phyloP scores from a whole-genome alignment of 2,888 invertebrate species.

The Noctuana brunneofusca region DNA sequence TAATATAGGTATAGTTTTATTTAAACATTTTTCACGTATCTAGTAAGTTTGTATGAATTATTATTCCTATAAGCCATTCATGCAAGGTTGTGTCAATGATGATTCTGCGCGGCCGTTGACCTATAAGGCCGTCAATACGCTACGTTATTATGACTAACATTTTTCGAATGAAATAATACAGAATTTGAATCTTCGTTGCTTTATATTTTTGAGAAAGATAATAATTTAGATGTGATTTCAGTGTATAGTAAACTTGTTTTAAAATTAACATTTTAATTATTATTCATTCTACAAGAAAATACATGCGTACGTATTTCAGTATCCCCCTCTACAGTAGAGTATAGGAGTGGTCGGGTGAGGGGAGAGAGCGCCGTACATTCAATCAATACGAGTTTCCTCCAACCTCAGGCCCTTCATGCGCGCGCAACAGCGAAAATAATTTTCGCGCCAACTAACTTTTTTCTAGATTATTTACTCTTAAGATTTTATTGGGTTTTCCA shows the following conservation, averaged over 20 bases:
- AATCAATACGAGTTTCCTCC: conserved; percentile 74
- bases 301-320: conserved; percentile 48
- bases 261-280: conserved; percentile 25
- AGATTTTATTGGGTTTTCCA: background rate
- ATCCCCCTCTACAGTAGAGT: conserved; percentile 54
- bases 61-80: conserved; percentile 38
- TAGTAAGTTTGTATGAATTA: conserved; percentile 35
- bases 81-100: conserved; percentile 42
- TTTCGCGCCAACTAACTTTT: conserved; percentile 61
- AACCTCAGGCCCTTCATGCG: conserved; percentile 52
- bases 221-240: background rate
- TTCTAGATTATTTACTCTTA: conserved; percentile 24
- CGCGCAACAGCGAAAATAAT: conserved; percentile 61
- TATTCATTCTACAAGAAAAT: conserved; percentile 42
- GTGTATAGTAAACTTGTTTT: background rate
- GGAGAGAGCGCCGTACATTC: conserved; percentile 55
- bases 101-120: conserved; percentile 43
- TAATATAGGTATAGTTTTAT: conserved; percentile 3
- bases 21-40: conserved; percentile 21
- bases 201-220: background rate
- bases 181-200: background rate
- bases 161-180: conserved; percentile 7
- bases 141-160: conserved; percentile 24
- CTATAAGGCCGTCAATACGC: conserved; percentile 39
- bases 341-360: conserved; percentile 51